phyloP scores from a whole-genome alignment of 2,113 vertebrate species.

The Micromys minutus region DNA sequence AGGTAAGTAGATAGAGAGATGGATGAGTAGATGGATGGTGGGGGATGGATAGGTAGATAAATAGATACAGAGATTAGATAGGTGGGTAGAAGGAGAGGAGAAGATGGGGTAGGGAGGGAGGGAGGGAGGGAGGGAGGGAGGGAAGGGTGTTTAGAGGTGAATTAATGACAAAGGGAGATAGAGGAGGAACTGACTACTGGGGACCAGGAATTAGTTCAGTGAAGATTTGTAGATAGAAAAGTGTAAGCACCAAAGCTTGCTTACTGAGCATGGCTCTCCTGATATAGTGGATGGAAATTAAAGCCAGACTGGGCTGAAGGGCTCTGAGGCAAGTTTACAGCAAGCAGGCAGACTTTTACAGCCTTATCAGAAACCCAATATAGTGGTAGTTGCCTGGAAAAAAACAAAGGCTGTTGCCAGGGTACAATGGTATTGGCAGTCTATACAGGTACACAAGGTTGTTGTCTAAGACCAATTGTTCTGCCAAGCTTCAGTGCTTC shows the following conservation, averaged over 20 bases:
- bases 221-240: background rate
- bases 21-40: background rate
- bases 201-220: background rate
- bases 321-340: background rate
- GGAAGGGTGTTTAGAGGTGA: background rate
- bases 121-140: background rate
- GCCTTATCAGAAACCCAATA: background rate
- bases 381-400: background rate
- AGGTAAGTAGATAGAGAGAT: background rate
- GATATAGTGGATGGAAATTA: background rate
- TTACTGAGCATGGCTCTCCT: background rate
- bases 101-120: background rate
- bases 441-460: background rate
- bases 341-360: background rate
- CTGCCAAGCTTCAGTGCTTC: background rate
- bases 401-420: background rate
- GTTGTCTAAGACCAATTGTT: background rate
- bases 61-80: background rate
- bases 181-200: background rate
- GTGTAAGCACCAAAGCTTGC: background rate
- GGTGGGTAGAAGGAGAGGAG: background rate
- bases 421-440: background rate
- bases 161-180: background rate
- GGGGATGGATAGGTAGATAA: accelerated
- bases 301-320: background rate